A percentile compares a stretch with the other conserved stretches of the same genome.
phyloP scores from a whole-genome alignment of 2,797 vertebrate species.

The Rhynchotus rufescens region DNA sequence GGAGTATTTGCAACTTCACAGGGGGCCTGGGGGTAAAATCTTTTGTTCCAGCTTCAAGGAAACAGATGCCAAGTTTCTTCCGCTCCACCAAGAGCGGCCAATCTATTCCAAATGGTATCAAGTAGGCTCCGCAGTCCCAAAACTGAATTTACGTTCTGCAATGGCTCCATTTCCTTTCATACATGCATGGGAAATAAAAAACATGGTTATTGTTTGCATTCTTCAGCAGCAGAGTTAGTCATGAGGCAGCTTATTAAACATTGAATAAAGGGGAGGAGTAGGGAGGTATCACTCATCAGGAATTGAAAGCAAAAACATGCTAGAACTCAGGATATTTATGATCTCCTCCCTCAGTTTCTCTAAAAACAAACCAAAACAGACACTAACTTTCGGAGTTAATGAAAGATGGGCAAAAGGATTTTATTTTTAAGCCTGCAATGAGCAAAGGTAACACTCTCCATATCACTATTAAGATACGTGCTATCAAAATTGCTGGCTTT shows the following conservation, averaged over 20 bases:
- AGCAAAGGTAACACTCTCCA: background rate
- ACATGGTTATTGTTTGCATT: background rate
- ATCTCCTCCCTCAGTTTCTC: background rate
- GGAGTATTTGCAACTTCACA: background rate
- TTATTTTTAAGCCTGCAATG: background rate
- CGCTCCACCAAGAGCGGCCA: background rate
- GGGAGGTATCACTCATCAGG: background rate
- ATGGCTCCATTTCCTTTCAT: background rate
- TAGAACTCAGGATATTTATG: background rate
- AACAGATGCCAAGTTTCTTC: background rate
- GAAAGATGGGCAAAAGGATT: background rate
- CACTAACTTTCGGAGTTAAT: background rate
- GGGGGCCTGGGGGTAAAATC: background rate
- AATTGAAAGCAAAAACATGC: background rate
- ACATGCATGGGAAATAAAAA: background rate
- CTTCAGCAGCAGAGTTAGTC: background rate
- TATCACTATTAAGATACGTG: background rate
- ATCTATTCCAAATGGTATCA: background rate
- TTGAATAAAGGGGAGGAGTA: background rate
- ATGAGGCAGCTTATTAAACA: background rate
- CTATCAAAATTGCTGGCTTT: background rate
- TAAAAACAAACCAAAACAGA: background rate
- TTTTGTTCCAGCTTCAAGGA: background rate
- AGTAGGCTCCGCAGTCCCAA: background rate
- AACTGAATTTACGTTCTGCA: background rate